phyloP scores from a whole-genome alignment of 2,888 invertebrate species.

The Luperina nickerlii region DNA sequence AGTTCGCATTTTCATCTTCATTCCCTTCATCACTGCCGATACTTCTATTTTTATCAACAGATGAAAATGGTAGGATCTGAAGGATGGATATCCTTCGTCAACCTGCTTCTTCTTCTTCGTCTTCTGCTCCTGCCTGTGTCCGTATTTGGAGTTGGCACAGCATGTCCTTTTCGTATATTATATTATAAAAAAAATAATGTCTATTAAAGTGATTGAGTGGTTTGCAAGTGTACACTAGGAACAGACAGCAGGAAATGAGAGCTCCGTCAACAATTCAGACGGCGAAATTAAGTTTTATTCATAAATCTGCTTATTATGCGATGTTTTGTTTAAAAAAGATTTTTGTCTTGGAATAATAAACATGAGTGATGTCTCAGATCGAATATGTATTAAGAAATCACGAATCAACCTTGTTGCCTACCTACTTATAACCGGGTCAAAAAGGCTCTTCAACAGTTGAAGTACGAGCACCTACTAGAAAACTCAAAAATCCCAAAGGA shows the following conservation, averaged over 20 bases:
- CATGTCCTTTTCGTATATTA: neutral
- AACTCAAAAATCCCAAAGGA: neutral
- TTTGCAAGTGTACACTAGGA: neutral
- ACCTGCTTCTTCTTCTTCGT: too few relatives aligned
- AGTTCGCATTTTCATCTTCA: neutral
- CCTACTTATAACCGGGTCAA: neutral
- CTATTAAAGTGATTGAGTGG: neutral
- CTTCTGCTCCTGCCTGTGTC: too few relatives aligned
- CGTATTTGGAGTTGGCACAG: neutral
- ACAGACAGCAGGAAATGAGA: conserved; percentile 40
- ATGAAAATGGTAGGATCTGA: neutral
- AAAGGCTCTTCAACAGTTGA: neutral
- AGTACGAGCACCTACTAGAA: neutral
- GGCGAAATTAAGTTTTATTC: conserved; percentile 2
- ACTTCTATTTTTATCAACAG: neutral
- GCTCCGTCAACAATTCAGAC: conserved; percentile 15
- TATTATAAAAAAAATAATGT: neutral
- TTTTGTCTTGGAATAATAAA: neutral
- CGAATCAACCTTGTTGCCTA: neutral
- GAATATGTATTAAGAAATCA: neutral
- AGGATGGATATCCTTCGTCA: neutral
- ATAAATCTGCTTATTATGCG: neutral
- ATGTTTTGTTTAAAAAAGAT: neutral
- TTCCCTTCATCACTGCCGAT: neutral
- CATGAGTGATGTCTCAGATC: neutral